Percentiles rank a stretch among this genome's conserved stretches.
Evolutionary conservation across 2,888 invertebrate genomes (phyloP).

Genomic region (Megamerina dolium): DNA sequence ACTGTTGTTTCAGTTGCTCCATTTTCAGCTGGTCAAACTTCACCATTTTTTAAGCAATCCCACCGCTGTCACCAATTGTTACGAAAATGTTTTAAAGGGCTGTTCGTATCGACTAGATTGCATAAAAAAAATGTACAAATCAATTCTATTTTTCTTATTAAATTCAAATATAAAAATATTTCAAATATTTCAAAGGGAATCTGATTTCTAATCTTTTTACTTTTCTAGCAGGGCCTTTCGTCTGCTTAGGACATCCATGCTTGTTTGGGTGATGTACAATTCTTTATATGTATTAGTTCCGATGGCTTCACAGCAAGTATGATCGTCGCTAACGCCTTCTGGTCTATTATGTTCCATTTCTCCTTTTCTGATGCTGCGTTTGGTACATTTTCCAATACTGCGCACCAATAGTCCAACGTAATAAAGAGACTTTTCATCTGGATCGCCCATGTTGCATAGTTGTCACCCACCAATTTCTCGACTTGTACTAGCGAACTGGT

Average conservation of each 20-base stretch:
- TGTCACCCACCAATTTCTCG: slow-evolving; percentile 9
- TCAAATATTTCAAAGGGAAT: too few species aligned
- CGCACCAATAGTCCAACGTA: slow-evolving; percentile 8
- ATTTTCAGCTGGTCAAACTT: too few species aligned
- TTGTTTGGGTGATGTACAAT: background rate
- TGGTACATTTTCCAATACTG: background rate
- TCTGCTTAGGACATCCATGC: background rate
- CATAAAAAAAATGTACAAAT: too few species aligned
- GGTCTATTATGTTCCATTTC: slow-evolving; percentile 2
- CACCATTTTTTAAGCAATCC: too few species aligned
- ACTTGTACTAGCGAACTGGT: slow-evolving; percentile 4
- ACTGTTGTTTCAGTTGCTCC: too few species aligned
- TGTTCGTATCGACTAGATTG: too few species aligned
- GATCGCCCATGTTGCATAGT: slow-evolving; percentile 10
- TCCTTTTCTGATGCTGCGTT: background rate
- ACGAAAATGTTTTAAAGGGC: too few species aligned
- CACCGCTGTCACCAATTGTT: too few species aligned
- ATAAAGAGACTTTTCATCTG: slow-evolving; percentile 11
- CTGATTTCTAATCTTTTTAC: too few species aligned
- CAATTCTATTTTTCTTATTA: too few species aligned
- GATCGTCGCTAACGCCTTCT: slow-evolving; percentile 8
- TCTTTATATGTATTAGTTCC: slow-evolving; percentile 1
- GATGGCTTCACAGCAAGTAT: slow-evolving; percentile 6
- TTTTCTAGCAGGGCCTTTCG: background rate
- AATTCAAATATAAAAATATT: too few species aligned